A percentile compares a stretch with the other conserved stretches of the same genome.
These are phyloP conservation scores for Beroe ovata DNA, from an alignment of 37 sponge, comb jelly and placozoan species.

Conservation along the genomic window DNA sequence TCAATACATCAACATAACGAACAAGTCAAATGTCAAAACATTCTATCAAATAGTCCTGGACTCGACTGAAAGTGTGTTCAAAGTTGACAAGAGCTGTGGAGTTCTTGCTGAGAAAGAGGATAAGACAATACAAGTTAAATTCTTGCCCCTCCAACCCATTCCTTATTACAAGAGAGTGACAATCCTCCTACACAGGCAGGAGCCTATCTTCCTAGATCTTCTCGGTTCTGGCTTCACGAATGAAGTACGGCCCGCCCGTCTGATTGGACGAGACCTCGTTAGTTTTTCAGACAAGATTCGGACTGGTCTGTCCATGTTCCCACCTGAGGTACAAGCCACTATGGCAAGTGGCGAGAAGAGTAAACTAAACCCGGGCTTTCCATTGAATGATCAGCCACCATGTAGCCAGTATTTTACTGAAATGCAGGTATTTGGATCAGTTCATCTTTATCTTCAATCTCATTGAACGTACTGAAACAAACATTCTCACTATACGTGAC, in stretches of 20 bases:
- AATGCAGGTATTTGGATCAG: background rate
- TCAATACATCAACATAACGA: constrained; percentile 72
- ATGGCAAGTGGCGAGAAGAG: background rate
- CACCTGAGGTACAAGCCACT: constrained; percentile 76
- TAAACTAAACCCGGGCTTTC: background rate
- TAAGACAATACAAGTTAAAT: constrained; percentile 71
- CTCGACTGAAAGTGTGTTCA: constrained; percentile 78
- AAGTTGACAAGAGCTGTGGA: constrained; percentile 71
- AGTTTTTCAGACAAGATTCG: constrained; percentile 69
- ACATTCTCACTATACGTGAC: background rate
- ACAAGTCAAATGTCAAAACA: constrained; percentile 72
- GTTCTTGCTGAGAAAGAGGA: constrained; percentile 66
- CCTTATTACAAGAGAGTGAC: constrained; percentile 79
- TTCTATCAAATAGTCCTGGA: constrained; percentile 74
- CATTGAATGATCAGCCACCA: constrained; percentile 21
- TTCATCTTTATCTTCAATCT: background rate
- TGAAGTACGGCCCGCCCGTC: constrained; percentile 75
- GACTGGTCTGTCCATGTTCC: constrained; percentile 74
- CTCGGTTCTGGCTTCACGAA: constrained; percentile 86
- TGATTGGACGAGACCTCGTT: constrained; percentile 68
- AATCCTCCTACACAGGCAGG: constrained; percentile 79
- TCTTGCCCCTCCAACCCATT: constrained; percentile 78
- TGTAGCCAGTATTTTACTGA: constrained; percentile 25
- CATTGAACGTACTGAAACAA: background rate
- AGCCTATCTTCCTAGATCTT: constrained; percentile 78